Percentiles rank a stretch among this genome's conserved stretches.
These are phyloP conservation scores for Lipophrys pholis DNA, from an alignment of 2,113 vertebrate genomes.

Conservation along the genomic window DNA sequence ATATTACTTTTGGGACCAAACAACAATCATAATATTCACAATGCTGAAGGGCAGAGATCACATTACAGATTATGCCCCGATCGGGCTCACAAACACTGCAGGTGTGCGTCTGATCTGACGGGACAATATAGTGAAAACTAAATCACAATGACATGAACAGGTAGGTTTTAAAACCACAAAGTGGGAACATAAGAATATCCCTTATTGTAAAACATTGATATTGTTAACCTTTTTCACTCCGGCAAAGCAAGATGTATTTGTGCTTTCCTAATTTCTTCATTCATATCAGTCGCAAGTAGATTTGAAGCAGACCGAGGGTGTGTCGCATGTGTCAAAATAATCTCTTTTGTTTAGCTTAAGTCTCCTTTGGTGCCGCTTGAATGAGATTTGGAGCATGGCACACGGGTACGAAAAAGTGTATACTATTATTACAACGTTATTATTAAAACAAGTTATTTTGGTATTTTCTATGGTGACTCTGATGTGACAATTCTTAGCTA, in stretches of 20 bases:
- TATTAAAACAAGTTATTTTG: slow-evolving; percentile 14
- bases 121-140: slow-evolving; percentile 51
- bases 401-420: slow-evolving; percentile 27
- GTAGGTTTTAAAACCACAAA: slow-evolving; percentile 47
- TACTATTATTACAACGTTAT: slow-evolving; percentile 4
- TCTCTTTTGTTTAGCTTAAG: slow-evolving; percentile 38
- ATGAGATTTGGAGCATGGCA: slow-evolving; percentile 42
- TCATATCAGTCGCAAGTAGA: slow-evolving; percentile 4
- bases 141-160: slow-evolving; percentile 61
- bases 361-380: slow-evolving; percentile 48
- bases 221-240: slow-evolving; percentile 29
- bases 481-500: slow-evolving; percentile 3
- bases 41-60: slow-evolving; percentile 60
- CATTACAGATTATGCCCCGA: slow-evolving; percentile 48
- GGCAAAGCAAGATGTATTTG: slow-evolving; percentile 3
- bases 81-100: slow-evolving; percentile 63
- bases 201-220: slow-evolving; percentile 38
- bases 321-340: slow-evolving; percentile 22
- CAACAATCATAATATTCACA: slow-evolving; percentile 71
- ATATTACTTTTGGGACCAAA: slow-evolving; percentile 68
- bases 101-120: slow-evolving; percentile 66
- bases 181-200: slow-evolving; percentile 33
- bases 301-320: slow-evolving; percentile 22
- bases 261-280: slow-evolving; percentile 1
- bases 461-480: background rate